phyloP scores from a whole-genome alignment of 2,113 vertebrate species.

The Camarhynchus parvulus region DNA sequence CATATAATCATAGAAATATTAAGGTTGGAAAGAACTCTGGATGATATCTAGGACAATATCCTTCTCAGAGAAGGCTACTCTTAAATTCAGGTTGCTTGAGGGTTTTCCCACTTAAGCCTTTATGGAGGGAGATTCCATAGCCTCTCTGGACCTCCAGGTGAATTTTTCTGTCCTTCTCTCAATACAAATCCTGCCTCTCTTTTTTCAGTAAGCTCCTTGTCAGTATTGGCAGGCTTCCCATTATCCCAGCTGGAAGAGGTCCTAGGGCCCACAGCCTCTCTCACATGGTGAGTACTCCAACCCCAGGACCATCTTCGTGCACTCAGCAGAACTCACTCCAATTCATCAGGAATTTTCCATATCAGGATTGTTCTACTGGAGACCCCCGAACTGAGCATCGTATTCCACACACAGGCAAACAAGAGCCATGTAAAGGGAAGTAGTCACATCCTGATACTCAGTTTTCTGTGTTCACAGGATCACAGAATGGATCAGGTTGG shows the following conservation, averaged over 20 bases:
- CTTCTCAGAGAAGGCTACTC: background rate
- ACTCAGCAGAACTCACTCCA: background rate
- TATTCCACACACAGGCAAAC: background rate
- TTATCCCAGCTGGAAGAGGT: background rate
- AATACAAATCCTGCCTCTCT: background rate
- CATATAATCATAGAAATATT: background rate
- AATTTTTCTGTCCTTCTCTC: background rate
- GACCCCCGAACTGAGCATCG: rapidly evolving
- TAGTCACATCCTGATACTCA: background rate
- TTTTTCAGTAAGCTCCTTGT: background rate
- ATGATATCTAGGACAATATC: background rate
- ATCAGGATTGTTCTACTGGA: background rate
- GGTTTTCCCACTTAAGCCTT: background rate
- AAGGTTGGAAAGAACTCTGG: background rate
- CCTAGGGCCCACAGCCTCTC: background rate
- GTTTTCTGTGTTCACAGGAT: background rate
- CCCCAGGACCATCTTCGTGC: rapidly evolving
- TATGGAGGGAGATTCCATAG: background rate
- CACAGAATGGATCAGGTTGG: background rate
- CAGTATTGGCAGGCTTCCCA: background rate
- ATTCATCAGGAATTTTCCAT: background rate
- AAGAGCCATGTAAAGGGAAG: background rate
- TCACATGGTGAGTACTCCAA: background rate
- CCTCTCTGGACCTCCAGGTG: background rate
- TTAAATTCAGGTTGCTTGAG: background rate